A percentile compares a stretch with the other conserved stretches of the same genome.
Evolutionary conservation across 2,888 invertebrate species (phyloP).

Genomic region (Cephus nigrinus): DNA sequence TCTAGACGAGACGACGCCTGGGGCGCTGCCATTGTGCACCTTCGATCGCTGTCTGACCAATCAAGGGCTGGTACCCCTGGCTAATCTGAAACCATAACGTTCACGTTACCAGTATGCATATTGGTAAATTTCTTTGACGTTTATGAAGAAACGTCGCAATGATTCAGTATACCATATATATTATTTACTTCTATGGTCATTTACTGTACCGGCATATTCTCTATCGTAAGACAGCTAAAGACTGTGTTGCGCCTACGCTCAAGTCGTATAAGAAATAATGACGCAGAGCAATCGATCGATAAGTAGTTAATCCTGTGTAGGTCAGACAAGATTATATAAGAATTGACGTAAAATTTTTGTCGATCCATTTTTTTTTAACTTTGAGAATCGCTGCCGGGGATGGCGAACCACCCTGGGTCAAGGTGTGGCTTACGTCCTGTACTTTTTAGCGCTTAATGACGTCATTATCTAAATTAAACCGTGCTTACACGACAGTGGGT

Average conservation of each 20-base stretch:
- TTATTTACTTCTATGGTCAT: too few relatives aligned
- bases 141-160: too few relatives aligned
- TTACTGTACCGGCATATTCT: too few relatives aligned
- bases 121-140: neutral
- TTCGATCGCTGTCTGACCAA: conserved; percentile 2
- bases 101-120: neutral
- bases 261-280: too few relatives aligned
- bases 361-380: neutral
- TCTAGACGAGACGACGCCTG: conserved; percentile 61
- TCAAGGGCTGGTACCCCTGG: neutral
- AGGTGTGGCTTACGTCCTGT: neutral
- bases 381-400: neutral
- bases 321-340: neutral
- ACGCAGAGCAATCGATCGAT: neutral
- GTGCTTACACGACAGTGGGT: conserved; percentile 28
- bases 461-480: conserved; percentile 26
- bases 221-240: too few relatives aligned
- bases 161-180: too few relatives aligned
- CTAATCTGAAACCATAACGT: neutral
- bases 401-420: neutral
- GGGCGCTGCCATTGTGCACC: conserved; percentile 51
- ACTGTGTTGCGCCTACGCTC: too few relatives aligned
- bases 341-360: neutral
- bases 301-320: neutral
- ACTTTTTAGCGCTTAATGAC: conserved; percentile 18